Base-by-base conservation (phyloP, 2,113 vertebrate species). In the Solenodon paradoxus region DNA sequence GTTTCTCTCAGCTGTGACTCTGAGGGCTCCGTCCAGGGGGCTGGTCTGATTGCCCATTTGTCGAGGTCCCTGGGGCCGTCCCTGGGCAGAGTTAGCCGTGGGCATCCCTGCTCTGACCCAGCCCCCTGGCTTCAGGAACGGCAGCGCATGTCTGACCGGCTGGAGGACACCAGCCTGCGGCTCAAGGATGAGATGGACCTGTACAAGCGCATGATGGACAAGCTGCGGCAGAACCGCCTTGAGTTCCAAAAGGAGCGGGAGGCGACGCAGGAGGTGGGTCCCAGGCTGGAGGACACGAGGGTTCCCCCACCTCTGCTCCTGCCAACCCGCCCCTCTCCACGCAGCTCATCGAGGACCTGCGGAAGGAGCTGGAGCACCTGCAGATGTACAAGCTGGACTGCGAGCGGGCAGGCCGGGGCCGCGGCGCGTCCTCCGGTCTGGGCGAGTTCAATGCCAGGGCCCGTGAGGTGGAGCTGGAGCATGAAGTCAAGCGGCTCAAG, bases 121-220 rank as follows among this genome's bases (percentile, higher is more conserved):
- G 22, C 88, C 71, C 47, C 12, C 57, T 53, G 0, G 0, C 57
- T 61, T 15, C 97, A 99, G 99, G 99, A 99, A 96, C 99, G 99
- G 94, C 99, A 99, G 96, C 98, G 99, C 81, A 99, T 99, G 99
- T 99, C 99, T 0, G 99, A 99, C 86, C 98, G 99, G 82, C 92
- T 99, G 96, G 99, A 99, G 84, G 99, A 99, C 98, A 99, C 99
- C 0, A 99, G 99, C 63, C 98, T 99, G 94, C 98, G 99, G 4
- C 98, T 99, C 94, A 99, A 99, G 98, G 99, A 99, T 0, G 99
- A 99, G 98, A 99, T 99, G 99, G 99, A 99, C 95, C 97, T 99
- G 89, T 99, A 99, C 98, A 99, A 98, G 97, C 99, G 99, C 94
- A 98, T 99, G 99, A 99, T 99, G 99, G 99, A 99, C 97, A 99